Conservation (phyloP, 2,113 vertebrate species). For the Rissa tridactyla region DNA sequence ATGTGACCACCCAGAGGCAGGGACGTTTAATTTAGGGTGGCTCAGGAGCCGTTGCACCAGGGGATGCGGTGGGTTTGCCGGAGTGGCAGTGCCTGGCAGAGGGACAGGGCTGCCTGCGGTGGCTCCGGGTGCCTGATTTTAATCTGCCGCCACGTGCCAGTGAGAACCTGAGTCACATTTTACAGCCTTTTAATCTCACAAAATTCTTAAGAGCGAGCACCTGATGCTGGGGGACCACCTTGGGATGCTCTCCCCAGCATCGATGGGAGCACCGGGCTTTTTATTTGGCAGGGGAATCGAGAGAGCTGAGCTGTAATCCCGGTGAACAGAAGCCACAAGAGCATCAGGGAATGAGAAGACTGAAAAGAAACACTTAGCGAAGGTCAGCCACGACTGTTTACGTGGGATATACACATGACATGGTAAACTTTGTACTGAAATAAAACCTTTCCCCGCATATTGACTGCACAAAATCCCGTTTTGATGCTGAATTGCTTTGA, state of each 20-base stretch:
- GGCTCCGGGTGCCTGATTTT: background rate
- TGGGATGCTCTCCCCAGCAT: background rate
- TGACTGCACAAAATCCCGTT: background rate
- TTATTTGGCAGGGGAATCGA: background rate
- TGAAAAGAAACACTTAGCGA: background rate
- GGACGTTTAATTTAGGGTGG: background rate
- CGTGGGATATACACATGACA: background rate
- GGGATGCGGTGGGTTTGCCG: rapidly evolving
- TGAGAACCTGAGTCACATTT: background rate
- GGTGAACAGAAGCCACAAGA: background rate
- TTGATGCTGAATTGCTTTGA: background rate
- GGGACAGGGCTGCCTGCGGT: rapidly evolving
- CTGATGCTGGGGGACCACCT: background rate
- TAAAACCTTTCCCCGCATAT: background rate
- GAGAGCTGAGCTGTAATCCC: background rate
- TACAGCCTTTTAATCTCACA: background rate
- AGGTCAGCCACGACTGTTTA: background rate
- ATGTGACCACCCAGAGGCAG: background rate
- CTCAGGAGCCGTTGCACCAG: background rate
- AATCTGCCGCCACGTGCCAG: rapidly evolving
- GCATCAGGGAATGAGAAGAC: background rate
- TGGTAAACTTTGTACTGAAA: background rate
- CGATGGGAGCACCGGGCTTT: background rate
- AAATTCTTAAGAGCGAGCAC: background rate
- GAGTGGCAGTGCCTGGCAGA: background rate